Evolutionary conservation across 1,140 invertebrate genomes (phyloP), one percentile per base, ranked within the genome.

Genomic region (Nebria ingens): DNA sequence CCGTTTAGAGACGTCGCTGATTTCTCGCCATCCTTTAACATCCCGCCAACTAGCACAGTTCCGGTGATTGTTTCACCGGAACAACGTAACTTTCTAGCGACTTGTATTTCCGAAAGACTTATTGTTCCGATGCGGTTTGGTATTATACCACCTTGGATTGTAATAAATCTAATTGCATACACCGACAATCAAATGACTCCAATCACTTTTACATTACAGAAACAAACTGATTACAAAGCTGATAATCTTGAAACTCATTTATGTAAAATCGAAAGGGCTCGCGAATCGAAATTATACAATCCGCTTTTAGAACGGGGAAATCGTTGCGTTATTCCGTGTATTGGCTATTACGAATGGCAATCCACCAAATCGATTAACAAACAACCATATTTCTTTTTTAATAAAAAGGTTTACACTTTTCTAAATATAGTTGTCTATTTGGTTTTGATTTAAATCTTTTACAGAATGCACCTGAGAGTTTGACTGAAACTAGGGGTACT

Each of bases 311-410:
- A 71, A 51, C 77, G 79, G 58, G 86, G 87, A 22, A 78, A 80
- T 52, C 77, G 89, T 60, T 93, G 90, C 73, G 77, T 90, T 17
- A 73, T 91, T 13, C 61, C 91, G 19, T 83, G 79, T 58, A 86
- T 91, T 71, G 90, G 90, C 2, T 91, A 87, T 67, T 93, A 87
- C 71, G 90, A 93, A 72, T 93, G 90, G 90, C 81, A 90, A 68
- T 83, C 83, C 12, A 78, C 76, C n/a, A 45, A 45, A 17, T 45
- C 40, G 3, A 17, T 45, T 11, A 11, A 17, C 17, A 45, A 45
- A 17, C 40, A 45, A 17, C 40, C 40, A 4, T 45, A 45, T 45
- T 45, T 45, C 40, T 45, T 45, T 17, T 45, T 12, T 17, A 45
- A 45, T 17, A 45, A 45, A 17, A 17, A 45, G 15, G 40, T 45